Base-by-base conservation (phyloP, 2,888 invertebrate genomes). In the Unio pictorum region DNA sequence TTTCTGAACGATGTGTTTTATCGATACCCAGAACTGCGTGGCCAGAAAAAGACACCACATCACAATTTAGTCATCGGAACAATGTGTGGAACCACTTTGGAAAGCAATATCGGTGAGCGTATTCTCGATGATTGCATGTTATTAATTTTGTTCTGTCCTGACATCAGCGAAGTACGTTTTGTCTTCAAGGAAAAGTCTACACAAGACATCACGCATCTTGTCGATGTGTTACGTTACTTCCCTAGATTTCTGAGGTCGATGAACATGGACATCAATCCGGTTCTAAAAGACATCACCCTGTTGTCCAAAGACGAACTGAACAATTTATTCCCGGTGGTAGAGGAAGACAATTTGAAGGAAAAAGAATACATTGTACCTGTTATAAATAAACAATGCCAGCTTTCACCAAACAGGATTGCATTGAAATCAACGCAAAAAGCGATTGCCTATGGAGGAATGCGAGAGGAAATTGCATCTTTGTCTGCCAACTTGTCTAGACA, bases 21-120 rank as follows among this genome's bases (percentile, higher is more conserved):
- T 66, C 62, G 81, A 28, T 81, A 80, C 61, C 80, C 80, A 56
- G 80, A 79, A 26, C 64, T 81, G 5, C 63, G 77, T 18, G 79
- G 77, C 8, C 68, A 69, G 57, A 77, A 78, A 64, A 67, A 75
- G 67, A 69, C 72, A 58, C 79, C 78, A 11, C 73, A 76, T 62
- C 83, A 83, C 71, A 83, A 83, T 61, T 59, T 83, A 20, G 81
- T 81, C 20, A 64, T 81, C 15, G 80, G 79, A 17, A 23, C 23
- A 23, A 23, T 23, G 23, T 23, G 23, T 23, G 23, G 23, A 23
- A 23, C 23, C 23, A 23, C 62, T 18, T 15, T 54, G 59, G 26
- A 67, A 15, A 0, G 34, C 45, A 11, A 59, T 45, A 1, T 23
- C 64, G 18, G n/a, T 65, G 20, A 28, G 28, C 28, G 28, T 28